Percentiles rank a stretch among this genome's conserved stretches.
These are phyloP conservation scores for Hippocampus kuda DNA, from an alignment of 2,797 vertebrate genomes.

Conservation along the genomic window DNA sequence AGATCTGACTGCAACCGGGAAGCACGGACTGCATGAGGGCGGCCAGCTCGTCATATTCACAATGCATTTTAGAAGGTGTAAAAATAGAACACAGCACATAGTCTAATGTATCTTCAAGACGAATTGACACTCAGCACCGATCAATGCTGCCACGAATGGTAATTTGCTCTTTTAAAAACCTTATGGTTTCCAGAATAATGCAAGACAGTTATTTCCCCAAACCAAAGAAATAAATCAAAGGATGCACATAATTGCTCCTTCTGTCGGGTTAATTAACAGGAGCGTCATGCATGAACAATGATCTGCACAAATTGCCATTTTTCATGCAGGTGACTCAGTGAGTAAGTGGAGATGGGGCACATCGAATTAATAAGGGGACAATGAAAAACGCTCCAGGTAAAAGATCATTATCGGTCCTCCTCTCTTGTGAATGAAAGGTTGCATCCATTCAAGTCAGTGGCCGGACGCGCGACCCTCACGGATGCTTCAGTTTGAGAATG, in stretches of 20 bases:
- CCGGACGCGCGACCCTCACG: conserved; percentile 17
- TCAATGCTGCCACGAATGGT: conserved; percentile 16
- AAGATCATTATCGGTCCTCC: conserved; percentile 13
- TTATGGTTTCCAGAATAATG: neutral
- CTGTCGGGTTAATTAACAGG: conserved; percentile 24
- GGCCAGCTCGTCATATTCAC: conserved; percentile 9
- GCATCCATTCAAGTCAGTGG: conserved; percentile 47
- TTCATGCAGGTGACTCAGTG: neutral
- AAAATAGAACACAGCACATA: conserved; percentile 17
- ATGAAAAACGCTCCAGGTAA: conserved; percentile 21
- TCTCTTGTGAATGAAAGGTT: conserved; percentile 53
- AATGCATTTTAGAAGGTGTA: conserved; percentile 22
- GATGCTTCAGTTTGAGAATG: conserved; percentile 17
- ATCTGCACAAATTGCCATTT: conserved; percentile 1
- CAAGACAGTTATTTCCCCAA: conserved; percentile 26
- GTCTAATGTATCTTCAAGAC: conserved; percentile 36
- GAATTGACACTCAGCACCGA: conserved; percentile 22
- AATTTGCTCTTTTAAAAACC: neutral
- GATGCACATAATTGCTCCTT: conserved; percentile 28
- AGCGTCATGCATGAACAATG: conserved; percentile 10
- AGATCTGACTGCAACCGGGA: conserved; percentile 38
- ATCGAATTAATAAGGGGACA: conserved; percentile 27
- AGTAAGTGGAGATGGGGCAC: conserved; percentile 14
- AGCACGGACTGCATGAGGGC: conserved; percentile 6
- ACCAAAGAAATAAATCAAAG: conserved; percentile 41